Percentiles rank a stretch among this genome's conserved stretches.
Conservation (phyloP, 2,797 vertebrate genomes). For the Artibeus jamaicensis region DNA sequence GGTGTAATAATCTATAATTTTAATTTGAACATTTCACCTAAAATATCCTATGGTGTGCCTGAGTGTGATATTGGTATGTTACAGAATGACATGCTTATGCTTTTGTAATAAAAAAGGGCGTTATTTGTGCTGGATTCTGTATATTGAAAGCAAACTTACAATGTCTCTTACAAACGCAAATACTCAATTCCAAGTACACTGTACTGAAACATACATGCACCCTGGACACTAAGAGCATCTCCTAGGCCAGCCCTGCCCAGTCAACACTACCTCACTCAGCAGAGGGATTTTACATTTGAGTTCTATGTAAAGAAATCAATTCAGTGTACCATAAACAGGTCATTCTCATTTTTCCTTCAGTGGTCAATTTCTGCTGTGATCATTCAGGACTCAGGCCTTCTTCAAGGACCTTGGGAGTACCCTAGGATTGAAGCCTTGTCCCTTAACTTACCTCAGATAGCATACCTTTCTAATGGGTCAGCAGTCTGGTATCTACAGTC, state of each 20-base stretch:
- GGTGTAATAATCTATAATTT: too few relatives aligned
- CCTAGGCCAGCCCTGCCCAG: background rate
- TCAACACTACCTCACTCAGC: background rate
- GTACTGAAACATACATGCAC: background rate
- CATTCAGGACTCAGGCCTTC: background rate
- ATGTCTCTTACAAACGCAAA: background rate
- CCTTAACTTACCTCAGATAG: slow-evolving; percentile 36
- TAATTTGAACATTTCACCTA: too few relatives aligned
- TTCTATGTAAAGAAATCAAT: background rate
- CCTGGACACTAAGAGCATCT: background rate
- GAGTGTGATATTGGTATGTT: too few relatives aligned
- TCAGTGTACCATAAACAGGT: background rate
- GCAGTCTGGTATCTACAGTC: background rate
- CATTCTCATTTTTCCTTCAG: background rate
- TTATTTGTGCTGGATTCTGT: too few relatives aligned
- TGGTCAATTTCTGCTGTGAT: background rate
- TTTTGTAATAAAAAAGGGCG: too few relatives aligned
- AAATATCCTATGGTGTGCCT: too few relatives aligned
- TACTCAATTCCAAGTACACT: background rate
- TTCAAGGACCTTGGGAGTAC: background rate
- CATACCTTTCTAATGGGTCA: background rate
- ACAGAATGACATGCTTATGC: too few relatives aligned
- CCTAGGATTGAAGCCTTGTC: background rate
- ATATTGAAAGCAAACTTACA: background rate
- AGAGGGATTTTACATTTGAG: background rate